Evolutionary conservation across 2,888 invertebrate species (phyloP).

Genomic region (Camptogramma bilineatum): DNA sequence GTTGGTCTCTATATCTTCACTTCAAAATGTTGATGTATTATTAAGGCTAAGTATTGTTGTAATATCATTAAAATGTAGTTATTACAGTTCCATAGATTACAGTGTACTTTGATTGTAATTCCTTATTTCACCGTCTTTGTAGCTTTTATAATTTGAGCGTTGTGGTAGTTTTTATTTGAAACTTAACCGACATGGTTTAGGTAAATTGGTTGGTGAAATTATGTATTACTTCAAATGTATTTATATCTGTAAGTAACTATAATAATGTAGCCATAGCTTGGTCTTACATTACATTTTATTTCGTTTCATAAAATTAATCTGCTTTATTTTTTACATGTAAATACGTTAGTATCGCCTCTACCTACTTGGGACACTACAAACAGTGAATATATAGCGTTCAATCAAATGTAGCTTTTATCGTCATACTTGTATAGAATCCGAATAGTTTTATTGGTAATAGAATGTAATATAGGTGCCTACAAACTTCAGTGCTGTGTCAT

Average conservation of each 20-base stretch:
- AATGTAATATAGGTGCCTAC: slow-evolving; percentile 3
- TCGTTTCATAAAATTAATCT: neutral
- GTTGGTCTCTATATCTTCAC: neutral
- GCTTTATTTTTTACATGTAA: slow-evolving; percentile 31
- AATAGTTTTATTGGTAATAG: neutral
- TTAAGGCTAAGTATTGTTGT: slow-evolving; percentile 48
- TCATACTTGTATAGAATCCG: slow-evolving; percentile 9
- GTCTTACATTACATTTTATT: slow-evolving; percentile 9
- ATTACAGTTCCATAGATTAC: slow-evolving; percentile 4
- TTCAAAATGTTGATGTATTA: neutral
- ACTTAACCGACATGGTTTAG: neutral
- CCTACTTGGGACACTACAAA: neutral
- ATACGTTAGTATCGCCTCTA: neutral
- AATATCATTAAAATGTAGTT: slow-evolving; percentile 43
- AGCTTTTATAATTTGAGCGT: too few relatives aligned
- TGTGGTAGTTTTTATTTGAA: neutral
- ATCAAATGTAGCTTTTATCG: neutral
- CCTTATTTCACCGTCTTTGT: neutral
- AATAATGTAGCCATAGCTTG: slow-evolving; percentile 21
- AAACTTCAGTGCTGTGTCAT: slow-evolving; percentile 13
- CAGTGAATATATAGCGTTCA: neutral
- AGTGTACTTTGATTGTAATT: neutral
- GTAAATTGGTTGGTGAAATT: slow-evolving; percentile 5
- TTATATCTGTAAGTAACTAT: neutral
- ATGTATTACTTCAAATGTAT: slow-evolving; percentile 5